Evolutionary conservation across 2,113 vertebrate genomes (phyloP), one percentile per base, ranked within the genome.

Genomic region (Typhlomys cinereus): DNA sequence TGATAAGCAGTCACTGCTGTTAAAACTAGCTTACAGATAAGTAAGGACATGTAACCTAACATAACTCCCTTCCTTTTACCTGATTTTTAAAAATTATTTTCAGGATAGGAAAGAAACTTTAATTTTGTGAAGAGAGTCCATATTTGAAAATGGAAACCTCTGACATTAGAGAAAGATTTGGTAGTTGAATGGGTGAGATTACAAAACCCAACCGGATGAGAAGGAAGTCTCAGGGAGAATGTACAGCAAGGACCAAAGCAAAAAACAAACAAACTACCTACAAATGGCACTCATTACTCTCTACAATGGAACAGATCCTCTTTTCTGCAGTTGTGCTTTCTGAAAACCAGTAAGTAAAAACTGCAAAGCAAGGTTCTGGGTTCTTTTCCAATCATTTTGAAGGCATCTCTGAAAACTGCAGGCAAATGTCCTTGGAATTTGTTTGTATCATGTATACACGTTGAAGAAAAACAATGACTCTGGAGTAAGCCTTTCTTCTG

Each of bases 401-500:
- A 48, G 79, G 66, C 75, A 62, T 20, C 7, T 20, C 71, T 79
- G 46, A 7, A 48, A 83, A 75, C 73, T 50, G 67, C 50, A 76
- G 25, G 82, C 21, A 20, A 41, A 39, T 76, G 66, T 80, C 67
- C 89, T 84, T 71, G 76, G 31, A 70, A 34, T 83, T 81, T 79
- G 76, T 91, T 79, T 80, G 78, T 90, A 50, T 41, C 92, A 46
- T 67, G 52, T 85, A 27, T 92, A 52, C 80, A 46, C 61, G 54
- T 2, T 78, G 39, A 81, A 61, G 57, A 67, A 46, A 88, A 92
- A 86, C 27, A 75, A 64, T 46, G 80, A 91, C 93, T 87, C 92
- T 88, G 54, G 7, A 62, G 36, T 86, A 91, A 85, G 75, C 34
- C 29, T 25, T 66, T 39, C 46, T 57, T 88, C 71, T 41, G 15